Evolutionary conservation across 1,140 invertebrate genomes (phyloP).

Genomic region (Ridgeia piscesae): DNA sequence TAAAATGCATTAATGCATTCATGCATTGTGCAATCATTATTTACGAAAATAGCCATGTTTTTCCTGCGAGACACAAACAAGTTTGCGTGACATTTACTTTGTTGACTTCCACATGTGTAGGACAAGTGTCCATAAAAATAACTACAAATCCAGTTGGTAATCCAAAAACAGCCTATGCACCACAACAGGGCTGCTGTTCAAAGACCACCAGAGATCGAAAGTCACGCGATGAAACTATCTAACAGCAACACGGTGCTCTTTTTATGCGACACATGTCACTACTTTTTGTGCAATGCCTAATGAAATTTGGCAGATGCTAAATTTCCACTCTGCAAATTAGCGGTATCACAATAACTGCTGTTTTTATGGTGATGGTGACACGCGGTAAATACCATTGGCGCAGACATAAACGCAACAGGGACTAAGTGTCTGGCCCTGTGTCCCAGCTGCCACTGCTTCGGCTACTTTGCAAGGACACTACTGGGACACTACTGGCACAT

Average conservation of each 20-base stretch:
- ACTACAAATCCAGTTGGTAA: too few relatives aligned
- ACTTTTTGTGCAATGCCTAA: background rate
- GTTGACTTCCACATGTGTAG: too few relatives aligned
- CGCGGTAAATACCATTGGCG: background rate
- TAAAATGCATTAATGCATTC: too few relatives aligned
- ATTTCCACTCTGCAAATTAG: background rate
- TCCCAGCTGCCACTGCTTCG: background rate
- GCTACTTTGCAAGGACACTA: background rate
- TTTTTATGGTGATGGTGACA: background rate
- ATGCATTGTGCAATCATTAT: too few relatives aligned
- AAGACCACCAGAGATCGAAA: background rate
- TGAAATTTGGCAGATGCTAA: background rate
- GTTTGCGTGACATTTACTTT: background rate
- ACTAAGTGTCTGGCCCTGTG: background rate
- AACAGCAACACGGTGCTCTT: background rate
- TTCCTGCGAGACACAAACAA: background rate
- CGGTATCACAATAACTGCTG: background rate
- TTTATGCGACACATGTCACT: background rate
- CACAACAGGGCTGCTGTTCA: background rate
- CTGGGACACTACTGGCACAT: background rate
- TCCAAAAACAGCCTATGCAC: background rate
- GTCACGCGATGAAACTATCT: background rate
- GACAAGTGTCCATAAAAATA: too few relatives aligned
- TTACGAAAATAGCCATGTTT: too few relatives aligned
- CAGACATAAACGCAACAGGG: background rate